Evolutionary conservation across 2,113 vertebrate species (phyloP).

Genomic region (Osmerus eperlanus): DNA sequence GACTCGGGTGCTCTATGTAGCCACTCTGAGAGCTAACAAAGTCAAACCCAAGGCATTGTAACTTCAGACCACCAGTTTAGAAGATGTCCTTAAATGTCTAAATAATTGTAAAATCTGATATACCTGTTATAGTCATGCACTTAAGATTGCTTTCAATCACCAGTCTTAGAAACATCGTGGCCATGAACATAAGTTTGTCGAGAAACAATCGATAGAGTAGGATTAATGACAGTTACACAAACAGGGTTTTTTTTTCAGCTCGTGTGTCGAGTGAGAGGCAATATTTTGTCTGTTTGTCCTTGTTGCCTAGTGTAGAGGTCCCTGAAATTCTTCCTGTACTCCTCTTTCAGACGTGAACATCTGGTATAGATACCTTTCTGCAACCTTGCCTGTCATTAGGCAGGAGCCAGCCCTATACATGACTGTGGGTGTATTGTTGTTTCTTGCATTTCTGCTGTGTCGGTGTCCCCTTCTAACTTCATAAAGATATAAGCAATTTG

Average conservation of each 20-base stretch:
- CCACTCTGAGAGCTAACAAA: conserved; percentile 55
- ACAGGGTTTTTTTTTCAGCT: conserved; percentile 52
- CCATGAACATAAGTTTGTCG: conserved; percentile 62
- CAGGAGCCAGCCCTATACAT: conserved; percentile 54
- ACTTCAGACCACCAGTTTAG: conserved; percentile 18
- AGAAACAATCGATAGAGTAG: conserved; percentile 73
- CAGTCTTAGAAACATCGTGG: conserved; percentile 58
- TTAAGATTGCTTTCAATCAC: conserved; percentile 69
- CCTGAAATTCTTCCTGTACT: conserved; percentile 52
- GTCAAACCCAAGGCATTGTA: conserved; percentile 34
- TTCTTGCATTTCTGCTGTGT: conserved; percentile 67
- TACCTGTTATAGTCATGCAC: conserved; percentile 64
- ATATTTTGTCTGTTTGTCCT: conserved; percentile 69
- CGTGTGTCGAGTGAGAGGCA: conserved; percentile 70
- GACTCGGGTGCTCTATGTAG: conserved; percentile 72
- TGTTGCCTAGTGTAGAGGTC: conserved; percentile 57
- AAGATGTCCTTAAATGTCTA: conserved; percentile 54
- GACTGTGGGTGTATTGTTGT: conserved; percentile 52
- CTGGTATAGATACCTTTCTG: conserved; percentile 59
- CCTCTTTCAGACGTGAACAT: conserved; percentile 59
- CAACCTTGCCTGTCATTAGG: conserved; percentile 58
- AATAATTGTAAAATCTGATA: conserved; percentile 69
- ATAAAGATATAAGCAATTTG: conserved; percentile 81
- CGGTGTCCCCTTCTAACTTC: conserved; percentile 73
- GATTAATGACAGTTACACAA: conserved; percentile 66